phyloP scores from a whole-genome alignment of 2,888 invertebrate genomes.

The Philopedon plagiatum region DNA sequence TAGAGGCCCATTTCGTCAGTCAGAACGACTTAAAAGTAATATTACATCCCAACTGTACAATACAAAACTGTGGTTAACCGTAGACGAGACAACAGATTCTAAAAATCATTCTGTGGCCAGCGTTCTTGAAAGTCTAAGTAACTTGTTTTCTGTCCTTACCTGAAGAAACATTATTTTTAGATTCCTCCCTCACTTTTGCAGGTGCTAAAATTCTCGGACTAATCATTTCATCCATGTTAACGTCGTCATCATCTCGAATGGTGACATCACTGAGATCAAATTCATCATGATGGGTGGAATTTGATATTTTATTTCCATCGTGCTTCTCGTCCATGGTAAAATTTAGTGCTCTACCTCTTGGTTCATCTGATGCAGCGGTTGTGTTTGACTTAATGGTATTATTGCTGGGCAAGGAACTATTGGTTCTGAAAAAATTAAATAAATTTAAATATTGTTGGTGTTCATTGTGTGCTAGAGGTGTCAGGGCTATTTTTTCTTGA shows the following conservation, averaged over 20 bases:
- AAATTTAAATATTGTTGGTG: too few species aligned
- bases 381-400: constrained; percentile 20
- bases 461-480: too few species aligned
- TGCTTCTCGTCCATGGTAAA: constrained; percentile 61
- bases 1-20: too few species aligned
- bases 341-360: constrained; percentile 65
- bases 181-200: constrained; percentile 51
- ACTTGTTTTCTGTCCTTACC: too few species aligned
- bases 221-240: constrained; percentile 57
- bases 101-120: too few species aligned
- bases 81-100: too few species aligned
- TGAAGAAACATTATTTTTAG: constrained; percentile 46
- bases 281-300: constrained; percentile 49
- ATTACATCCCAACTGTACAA: too few species aligned
- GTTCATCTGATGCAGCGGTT: constrained; percentile 52
- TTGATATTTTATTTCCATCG: constrained; percentile 59
- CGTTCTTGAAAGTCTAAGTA: too few species aligned
- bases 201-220: constrained; percentile 56
- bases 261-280: constrained; percentile 84
- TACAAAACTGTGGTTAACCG: too few species aligned
- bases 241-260: constrained; percentile 77
- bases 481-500: too few species aligned
- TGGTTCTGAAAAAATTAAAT: constrained; percentile 28
- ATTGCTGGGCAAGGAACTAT: constrained; percentile 25
- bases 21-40: too few species aligned